These are phyloP conservation scores for Choloepus didactylus DNA, from an alignment of 2,797 vertebrate species.

Conservation along the genomic window DNA sequence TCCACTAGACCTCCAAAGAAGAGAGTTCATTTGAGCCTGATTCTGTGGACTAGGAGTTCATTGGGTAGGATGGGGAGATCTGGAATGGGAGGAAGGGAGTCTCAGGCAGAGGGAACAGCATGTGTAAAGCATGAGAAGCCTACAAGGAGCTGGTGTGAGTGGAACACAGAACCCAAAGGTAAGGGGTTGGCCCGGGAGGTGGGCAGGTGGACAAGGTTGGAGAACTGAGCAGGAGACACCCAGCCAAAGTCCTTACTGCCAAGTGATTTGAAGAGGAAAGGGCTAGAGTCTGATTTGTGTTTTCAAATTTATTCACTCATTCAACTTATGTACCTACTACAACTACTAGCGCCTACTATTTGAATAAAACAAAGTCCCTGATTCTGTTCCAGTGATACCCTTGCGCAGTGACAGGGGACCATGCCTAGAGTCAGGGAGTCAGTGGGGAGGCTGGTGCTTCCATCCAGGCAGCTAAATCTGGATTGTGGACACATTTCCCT, in stretches of 20 bases:
- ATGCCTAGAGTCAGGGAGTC: background rate
- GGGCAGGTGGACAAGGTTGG: background rate
- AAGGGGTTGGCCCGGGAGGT: background rate
- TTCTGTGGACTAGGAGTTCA: background rate
- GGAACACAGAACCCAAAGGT: background rate
- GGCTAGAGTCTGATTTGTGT: background rate
- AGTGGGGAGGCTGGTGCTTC: background rate
- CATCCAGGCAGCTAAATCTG: background rate
- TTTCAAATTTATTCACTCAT: background rate
- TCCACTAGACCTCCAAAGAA: background rate
- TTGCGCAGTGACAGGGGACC: background rate
- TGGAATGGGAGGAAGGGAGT: background rate
- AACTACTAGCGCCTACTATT: background rate
- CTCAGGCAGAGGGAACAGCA: background rate
- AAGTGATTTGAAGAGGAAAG: background rate
- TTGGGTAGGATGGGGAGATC: background rate
- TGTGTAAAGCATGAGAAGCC: background rate
- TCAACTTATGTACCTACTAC: background rate
- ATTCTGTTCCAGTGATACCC: background rate
- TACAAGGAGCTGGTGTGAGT: too few relatives aligned
- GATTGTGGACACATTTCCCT: background rate
- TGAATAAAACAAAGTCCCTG: background rate
- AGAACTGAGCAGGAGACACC: background rate
- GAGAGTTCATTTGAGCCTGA: background rate
- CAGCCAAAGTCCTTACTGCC: background rate